Base-by-base conservation (phyloP, 2,888 invertebrate genomes). In the Eupeodes luniger region DNA sequence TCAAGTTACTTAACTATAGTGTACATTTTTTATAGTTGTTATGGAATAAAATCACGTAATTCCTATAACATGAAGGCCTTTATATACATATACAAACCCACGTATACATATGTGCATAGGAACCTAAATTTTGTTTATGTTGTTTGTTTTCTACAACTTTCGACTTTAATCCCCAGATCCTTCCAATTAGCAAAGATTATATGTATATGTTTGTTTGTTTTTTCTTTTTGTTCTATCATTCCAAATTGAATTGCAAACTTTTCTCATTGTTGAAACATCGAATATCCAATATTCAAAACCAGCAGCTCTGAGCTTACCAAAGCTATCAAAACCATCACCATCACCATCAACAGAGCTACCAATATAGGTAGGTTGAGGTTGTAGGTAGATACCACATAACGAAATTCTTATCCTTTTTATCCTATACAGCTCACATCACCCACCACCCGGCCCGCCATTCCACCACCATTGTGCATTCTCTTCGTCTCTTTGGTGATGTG, bases 231-330 rank as follows among this genome's bases (percentile, higher is more conserved):
- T 78, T 66, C 66, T 53, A 47, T 74, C 49, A 40, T 77, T 61
- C 12, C 55, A 76, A 70, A 79, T 64, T 82, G 70, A 82, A 75
- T 64, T 70, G 79, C 69, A 79, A 82, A 86, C 82, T 82, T 86
- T 82, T 69, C 51, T 47, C 78, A 66, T 79, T 82, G 82, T 79
- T 64, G 53, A 70, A 82, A 64, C 40, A 74, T 86, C 78, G 82
- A 86, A 75, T 76, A 70, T 55, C 75, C 70, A 76, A 86, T 86
- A 82, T 75, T 53, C 75, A 47, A 79, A 82, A 62, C 79, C 44
- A 81, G 16, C 69, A 78, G 16, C 69, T 74, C 14, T 67, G 5
- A 59, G 49, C 62, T 57, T 53, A 11, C 16, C 55, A 14, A 74
- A 79, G 61, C 44, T 76, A 70, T 76, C 51, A 62, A 57, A 75